Conservation (phyloP, 2,888 invertebrate genomes). For the Athalia circularis region DNA sequence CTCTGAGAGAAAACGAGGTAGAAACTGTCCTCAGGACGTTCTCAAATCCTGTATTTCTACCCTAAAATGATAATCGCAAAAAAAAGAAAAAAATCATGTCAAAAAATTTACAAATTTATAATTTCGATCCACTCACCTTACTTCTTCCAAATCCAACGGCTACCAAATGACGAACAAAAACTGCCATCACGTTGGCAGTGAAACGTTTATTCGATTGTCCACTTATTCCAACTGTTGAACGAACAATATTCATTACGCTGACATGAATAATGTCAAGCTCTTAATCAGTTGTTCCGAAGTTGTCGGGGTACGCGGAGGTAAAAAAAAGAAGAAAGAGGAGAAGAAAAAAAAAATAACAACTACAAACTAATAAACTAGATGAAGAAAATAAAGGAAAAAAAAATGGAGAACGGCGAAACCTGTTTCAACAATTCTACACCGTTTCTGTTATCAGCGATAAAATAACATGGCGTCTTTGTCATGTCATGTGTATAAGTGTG, state of each 20-base stretch:
- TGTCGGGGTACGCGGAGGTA: no score
- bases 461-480: no score
- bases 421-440: background rate
- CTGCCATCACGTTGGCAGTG: background rate
- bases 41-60: background rate
- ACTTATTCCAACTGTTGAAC: background rate
- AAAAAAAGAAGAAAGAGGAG: no score
- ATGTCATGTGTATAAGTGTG: background rate
- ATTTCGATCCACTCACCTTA: background rate
- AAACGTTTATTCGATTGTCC: background rate
- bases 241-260: conserved; percentile 3
- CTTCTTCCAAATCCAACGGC: background rate
- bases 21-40: background rate
- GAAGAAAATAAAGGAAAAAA: no score
- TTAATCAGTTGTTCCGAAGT: background rate
- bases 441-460: background rate
- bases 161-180: conserved; percentile 1
- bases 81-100: background rate
- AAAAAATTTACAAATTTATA: background rate
- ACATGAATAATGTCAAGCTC: background rate
- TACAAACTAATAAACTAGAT: no score
- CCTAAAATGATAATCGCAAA: background rate
- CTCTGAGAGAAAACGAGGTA: conserved; percentile 4
- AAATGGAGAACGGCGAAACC: no score
- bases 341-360: no score